Percentiles rank a stretch among this genome's conserved stretches.
Conservation (phyloP, 1,140 invertebrate species). For the Mesaphorura yosii region DNA sequence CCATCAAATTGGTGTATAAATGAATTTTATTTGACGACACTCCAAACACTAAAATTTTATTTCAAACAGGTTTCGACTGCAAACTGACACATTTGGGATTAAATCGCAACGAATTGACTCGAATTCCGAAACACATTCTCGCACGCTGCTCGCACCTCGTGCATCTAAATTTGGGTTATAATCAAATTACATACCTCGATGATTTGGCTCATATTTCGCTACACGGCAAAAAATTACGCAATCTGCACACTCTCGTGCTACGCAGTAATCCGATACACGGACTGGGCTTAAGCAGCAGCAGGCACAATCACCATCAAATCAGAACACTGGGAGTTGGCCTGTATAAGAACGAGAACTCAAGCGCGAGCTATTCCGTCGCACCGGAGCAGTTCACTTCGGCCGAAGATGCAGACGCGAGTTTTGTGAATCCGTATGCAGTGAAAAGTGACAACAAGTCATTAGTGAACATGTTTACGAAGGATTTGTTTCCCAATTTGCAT, state of each 20-base stretch:
- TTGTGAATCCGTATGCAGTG: too few relatives aligned
- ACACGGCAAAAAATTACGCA: conserved; percentile 34
- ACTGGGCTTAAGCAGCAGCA: not conserved
- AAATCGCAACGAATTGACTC: conserved; percentile 28
- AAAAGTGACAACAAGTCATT: too few relatives aligned
- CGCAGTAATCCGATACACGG: conserved; percentile 62
- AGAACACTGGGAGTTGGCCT: too few relatives aligned
- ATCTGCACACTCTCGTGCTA: conserved; percentile 67
- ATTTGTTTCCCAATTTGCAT: conserved; percentile 47
- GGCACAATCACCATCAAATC: not conserved
- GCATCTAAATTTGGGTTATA: conserved; percentile 30
- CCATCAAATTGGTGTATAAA: too few relatives aligned
- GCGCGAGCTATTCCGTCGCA: too few relatives aligned
- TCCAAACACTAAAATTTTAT: too few relatives aligned
- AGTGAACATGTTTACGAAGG: conserved; percentile 21
- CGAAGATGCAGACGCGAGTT: too few relatives aligned
- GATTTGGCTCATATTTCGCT: conserved; percentile 22
- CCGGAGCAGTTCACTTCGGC: too few relatives aligned
- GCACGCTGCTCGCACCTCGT: conserved; percentile 23
- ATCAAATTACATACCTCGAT: conserved; percentile 30
- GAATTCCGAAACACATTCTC: conserved; percentile 22
- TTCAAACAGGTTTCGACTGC: too few relatives aligned
- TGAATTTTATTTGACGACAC: too few relatives aligned
- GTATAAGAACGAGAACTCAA: too few relatives aligned
- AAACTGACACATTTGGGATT: conserved; percentile 31